phyloP scores from a whole-genome alignment of 2,113 vertebrate genomes.

The Otocyon megalotis region DNA sequence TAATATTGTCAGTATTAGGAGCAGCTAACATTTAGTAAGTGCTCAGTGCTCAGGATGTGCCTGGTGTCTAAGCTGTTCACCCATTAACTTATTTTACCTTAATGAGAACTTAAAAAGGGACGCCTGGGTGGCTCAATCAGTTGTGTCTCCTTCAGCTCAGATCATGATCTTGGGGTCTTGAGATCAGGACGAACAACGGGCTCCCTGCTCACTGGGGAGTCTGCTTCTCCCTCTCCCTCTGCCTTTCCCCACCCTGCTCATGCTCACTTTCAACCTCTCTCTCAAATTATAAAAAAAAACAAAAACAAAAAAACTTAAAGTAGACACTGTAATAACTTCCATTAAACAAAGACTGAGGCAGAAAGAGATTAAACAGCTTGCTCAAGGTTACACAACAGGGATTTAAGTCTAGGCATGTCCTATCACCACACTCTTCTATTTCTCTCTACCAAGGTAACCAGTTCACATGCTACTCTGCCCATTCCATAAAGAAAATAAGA shows the following conservation, averaged over 20 bases:
- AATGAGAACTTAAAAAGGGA: background rate
- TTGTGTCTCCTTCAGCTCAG: no score
- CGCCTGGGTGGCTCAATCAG: no score
- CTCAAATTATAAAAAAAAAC: no score
- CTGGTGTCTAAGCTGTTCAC: background rate
- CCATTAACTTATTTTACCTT: background rate
- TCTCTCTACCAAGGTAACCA: background rate
- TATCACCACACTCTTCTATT: background rate
- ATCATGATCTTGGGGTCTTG: no score
- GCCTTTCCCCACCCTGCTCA: no score
- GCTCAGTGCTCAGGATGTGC: background rate
- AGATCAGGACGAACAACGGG: no score
- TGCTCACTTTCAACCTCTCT: no score
- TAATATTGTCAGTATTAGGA: background rate
- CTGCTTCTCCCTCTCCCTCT: no score
- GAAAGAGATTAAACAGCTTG: background rate
- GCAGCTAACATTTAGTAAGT: background rate
- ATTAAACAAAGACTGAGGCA: background rate
- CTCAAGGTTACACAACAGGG: background rate
- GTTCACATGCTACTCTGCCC: background rate
- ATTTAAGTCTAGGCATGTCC: background rate
- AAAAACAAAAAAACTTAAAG: background rate
- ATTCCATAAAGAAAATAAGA: background rate
- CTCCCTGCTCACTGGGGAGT: no score
- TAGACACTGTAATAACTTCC: background rate